Percentiles rank a stretch among this genome's conserved stretches.
phyloP scores from a whole-genome alignment of 2,888 invertebrate genomes.

The Leptarthrus brevirostris region DNA sequence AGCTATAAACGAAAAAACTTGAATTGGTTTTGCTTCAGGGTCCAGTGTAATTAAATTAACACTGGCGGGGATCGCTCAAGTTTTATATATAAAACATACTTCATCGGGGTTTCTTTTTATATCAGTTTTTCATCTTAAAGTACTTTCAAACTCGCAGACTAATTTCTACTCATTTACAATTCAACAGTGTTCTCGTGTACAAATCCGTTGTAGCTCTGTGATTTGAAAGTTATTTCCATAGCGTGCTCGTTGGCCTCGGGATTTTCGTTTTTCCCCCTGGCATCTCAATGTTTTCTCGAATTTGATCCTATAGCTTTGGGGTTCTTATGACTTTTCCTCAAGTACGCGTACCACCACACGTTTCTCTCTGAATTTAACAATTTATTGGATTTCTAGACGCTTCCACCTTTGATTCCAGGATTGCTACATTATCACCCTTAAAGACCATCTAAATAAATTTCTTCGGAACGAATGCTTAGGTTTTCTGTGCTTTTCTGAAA shows the following conservation, averaged over 20 bases:
- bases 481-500: slow-evolving; percentile 7
- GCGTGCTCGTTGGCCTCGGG: neutral
- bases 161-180: slow-evolving; percentile 35
- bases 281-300: neutral
- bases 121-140: neutral
- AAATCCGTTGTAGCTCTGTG: slow-evolving; percentile 8
- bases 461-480: neutral
- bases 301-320: neutral
- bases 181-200: slow-evolving; percentile 27
- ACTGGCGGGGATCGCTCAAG: neutral
- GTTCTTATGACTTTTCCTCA: neutral
- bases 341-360: slow-evolving; percentile 1
- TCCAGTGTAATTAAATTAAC: slow-evolving; percentile 30
- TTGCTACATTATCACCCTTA: slow-evolving; percentile 16
- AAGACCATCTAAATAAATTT: slow-evolving; percentile 25
- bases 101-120: slow-evolving; percentile 19
- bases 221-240: slow-evolving; percentile 13
- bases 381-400: slow-evolving; percentile 2
- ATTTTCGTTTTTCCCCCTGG: neutral
- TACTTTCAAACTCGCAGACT: slow-evolving; percentile 20
- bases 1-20: slow-evolving; percentile 9
- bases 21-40: slow-evolving; percentile 15
- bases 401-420: neutral
- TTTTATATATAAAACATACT: too few relatives aligned
- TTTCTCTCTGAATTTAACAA: neutral